Evolutionary conservation across 2,888 invertebrate genomes (phyloP), one percentile per base, ranked within the genome.

Genomic region (Pseudoips prasinana): DNA sequence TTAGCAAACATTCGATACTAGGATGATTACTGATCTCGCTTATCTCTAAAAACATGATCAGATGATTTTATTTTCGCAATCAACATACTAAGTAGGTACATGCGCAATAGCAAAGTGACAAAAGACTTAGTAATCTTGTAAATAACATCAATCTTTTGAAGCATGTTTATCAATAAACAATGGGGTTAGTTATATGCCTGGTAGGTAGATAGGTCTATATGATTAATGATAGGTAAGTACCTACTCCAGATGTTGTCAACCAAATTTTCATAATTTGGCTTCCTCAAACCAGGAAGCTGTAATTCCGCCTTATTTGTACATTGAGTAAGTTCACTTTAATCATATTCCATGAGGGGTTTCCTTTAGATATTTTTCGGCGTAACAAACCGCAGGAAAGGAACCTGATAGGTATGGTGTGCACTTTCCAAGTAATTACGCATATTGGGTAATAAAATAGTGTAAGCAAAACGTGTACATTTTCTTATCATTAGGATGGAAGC

Each of bases 21-120:
- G 34, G 43, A 47, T 45, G 33, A n/a, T 18, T 18, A 18, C 18
- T 20, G 7, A 56, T 37, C 39, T 36, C 27, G 35, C 44, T 60
- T 58, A 61, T 65, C 64, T 47, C 32, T 29, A 33, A 52, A 63
- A 61, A 52, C 53, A 52, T 29, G 39, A 55, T 59, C 58, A 33
- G 43, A 46, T 49, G 43, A 60, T 59, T 34, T 53, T 46, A 46
- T 60, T 46, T 53, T 33, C 39, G 33, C 34, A 33, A 33, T 35
- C 27, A 42, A 41, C 25, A 32, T 40, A 41, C 44, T 18, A 5
- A 18, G 18, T n/a, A n/a, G n/a, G n/a, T n/a, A n/a, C n/a, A n/a
- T 51, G 33, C 46, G 49, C 35, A 47, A 38, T 32, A 32, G 29
- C 33, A 14, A 23, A 23, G 18, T 37, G 39, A 35, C 32, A 24